These are phyloP conservation scores for Syngnathus acus DNA, from an alignment of 2,797 vertebrate species.

Conservation along the genomic window DNA sequence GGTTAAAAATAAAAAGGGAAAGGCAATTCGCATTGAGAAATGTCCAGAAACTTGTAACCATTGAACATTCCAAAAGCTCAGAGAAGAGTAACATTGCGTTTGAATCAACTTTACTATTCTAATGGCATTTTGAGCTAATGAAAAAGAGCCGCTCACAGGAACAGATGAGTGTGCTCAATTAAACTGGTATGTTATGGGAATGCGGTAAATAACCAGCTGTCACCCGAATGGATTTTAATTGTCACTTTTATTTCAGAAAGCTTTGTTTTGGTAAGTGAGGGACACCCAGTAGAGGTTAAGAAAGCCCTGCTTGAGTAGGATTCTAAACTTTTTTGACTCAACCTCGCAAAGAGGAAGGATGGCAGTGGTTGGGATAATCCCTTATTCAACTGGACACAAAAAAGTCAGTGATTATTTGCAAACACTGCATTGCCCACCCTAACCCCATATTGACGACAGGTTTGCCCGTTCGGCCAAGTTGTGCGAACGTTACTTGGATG, in stretches of 20 bases:
- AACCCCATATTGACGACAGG: too few species aligned
- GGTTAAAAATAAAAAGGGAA: slow-evolving; percentile 70
- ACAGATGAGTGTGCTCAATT: neutral
- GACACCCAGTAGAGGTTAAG: neutral
- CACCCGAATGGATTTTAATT: neutral
- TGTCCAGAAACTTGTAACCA: slow-evolving; percentile 29
- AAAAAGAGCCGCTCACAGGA: neutral
- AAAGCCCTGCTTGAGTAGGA: neutral
- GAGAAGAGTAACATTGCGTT: neutral
- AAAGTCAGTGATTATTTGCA: neutral
- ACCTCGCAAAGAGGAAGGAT: neutral
- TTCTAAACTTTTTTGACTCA: neutral
- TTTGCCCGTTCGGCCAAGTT: too few species aligned
- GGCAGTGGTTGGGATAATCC: neutral
- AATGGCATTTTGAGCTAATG: too few species aligned
- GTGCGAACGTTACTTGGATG: too few species aligned
- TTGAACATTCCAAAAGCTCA: neutral
- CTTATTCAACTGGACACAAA: neutral
- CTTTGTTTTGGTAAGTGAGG: neutral
- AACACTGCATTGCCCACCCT: neutral
- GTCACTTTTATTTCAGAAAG: neutral
- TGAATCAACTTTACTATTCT: neutral
- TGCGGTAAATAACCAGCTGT: neutral
- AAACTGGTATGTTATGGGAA: neutral
- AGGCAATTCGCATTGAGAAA: slow-evolving; percentile 13